Percentiles rank a stretch among this genome's conserved stretches.
Evolutionary conservation across 2,888 invertebrate genomes (phyloP).

Genomic region (Caenorhabditis sulstoni): DNA sequence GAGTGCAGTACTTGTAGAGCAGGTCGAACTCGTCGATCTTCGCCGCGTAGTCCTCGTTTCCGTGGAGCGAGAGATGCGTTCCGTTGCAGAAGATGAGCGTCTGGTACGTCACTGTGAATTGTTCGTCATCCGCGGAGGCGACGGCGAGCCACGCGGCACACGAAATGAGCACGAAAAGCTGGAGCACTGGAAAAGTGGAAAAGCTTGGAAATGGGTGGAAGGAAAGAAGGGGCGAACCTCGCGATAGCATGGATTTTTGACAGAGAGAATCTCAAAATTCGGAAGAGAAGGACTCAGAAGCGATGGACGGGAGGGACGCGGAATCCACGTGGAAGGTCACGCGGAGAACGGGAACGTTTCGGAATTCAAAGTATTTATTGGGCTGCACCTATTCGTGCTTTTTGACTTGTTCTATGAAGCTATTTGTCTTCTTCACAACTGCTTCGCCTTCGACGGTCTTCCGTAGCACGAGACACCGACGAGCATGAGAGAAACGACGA

Average conservation of each 20-base stretch:
- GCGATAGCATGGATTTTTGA: constrained; percentile 13
- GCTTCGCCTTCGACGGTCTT: constrained; percentile 2
- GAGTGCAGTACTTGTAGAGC: constrained; percentile 29
- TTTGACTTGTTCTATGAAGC: too few species aligned
- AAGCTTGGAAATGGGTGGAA: too few species aligned
- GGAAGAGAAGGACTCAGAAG: neutral
- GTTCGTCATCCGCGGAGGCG: neutral
- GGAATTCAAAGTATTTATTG: too few species aligned
- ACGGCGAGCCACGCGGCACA: neutral
- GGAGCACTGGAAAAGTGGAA: constrained; percentile 4
- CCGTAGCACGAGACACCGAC: constrained; percentile 15
- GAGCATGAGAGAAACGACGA: constrained; percentile 3
- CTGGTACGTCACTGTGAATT: neutral
- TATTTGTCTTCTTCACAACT: too few species aligned
- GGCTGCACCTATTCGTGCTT: too few species aligned
- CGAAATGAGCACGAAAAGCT: constrained; percentile 4
- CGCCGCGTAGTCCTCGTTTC: too few species aligned
- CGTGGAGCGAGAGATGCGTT: too few species aligned
- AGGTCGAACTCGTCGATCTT: neutral
- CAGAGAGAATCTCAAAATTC: neutral
- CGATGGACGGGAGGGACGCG: too few species aligned
- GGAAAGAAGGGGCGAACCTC: neutral
- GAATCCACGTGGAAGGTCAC: too few species aligned
- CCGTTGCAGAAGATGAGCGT: neutral
- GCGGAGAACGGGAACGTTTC: too few species aligned